Base-by-base conservation (phyloP, 2,888 invertebrate species). In the Cheilosia vernalis region DNA sequence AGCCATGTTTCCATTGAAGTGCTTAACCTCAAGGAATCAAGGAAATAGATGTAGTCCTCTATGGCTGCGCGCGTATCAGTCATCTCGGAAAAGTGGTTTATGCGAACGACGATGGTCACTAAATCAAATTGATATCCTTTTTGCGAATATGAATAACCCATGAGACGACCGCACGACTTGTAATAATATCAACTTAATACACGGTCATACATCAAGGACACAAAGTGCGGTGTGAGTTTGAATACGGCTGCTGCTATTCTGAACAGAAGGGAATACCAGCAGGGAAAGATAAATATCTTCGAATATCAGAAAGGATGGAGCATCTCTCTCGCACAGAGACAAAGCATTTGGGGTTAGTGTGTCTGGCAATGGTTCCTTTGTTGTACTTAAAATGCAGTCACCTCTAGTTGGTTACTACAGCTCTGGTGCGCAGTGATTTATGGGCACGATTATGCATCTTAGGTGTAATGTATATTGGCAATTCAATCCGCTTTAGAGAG, bases 111-210 rank as follows among this genome's bases (percentile, higher is more conserved):
- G 82, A 66, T 61, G 74, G 87, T 84, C 82, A 81, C 82, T 88
- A 87, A 87, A 87, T 88, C 87, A 87, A 88, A 88, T 88, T 87
- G 86, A 88, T 88, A 81, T 81, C 87, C 81, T 83, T 85, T 79
- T 81, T 81, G 70, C 56, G 85, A 76, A 87, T 87, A 88, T 87
- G 87, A 88, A 88, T 88, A 87, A 88, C 87, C 69, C 88, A 87
- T 87, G 87, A 87, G 84, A 58, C 86, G 81, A 76, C 82, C 63
- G 63, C 78, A 70, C 55, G 77, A 86, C 86, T 87, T 87, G 86
- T 86, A 87, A 85, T 87, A 85, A 72, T 74, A 85, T 76, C 85
- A 74, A 73, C 87, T 79, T 87, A 87, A 80, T 72, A 80, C 69
- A 56, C 76, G 63, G 73, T 87, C 85, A 87, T 87, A 87, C 73